These are phyloP conservation scores for Drosophila flavopinicola DNA, from an alignment of 2,888 invertebrate species.

Conservation along the genomic window DNA sequence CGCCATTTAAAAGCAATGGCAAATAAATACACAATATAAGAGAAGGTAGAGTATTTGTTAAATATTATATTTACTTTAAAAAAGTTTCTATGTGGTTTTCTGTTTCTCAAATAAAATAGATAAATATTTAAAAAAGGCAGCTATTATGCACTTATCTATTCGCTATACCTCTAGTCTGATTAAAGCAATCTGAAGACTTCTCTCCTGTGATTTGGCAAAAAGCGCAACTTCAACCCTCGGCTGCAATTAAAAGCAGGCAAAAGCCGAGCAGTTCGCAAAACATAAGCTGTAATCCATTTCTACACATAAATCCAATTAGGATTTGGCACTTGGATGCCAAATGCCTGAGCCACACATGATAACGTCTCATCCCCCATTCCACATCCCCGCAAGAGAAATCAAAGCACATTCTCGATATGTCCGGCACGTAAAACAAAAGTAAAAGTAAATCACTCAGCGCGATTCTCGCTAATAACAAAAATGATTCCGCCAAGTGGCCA, in stretches of 20 bases:
- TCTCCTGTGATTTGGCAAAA: slow-evolving; percentile 12
- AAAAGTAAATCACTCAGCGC: slow-evolving; percentile 81
- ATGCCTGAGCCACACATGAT: slow-evolving; percentile 58
- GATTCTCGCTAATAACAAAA: slow-evolving; percentile 82
- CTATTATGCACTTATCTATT: background rate
- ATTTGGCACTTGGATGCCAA: slow-evolving; percentile 64
- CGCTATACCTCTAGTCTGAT: slow-evolving; percentile 1
- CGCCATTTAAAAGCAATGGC: slow-evolving; percentile 18
- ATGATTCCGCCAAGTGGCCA: slow-evolving; percentile 69
- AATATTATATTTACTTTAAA: too few species aligned
- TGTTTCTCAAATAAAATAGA: too few species aligned
- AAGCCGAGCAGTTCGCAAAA: slow-evolving; percentile 46
- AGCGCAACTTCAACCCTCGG: slow-evolving; percentile 13
- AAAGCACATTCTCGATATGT: slow-evolving; percentile 49
- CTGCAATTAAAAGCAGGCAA: slow-evolving; percentile 65
- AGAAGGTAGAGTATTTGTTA: background rate
- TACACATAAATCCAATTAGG: slow-evolving; percentile 81
- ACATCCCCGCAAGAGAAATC: slow-evolving; percentile 50
- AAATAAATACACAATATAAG: background rate
- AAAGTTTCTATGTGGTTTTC: too few species aligned
- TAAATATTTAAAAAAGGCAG: too few species aligned
- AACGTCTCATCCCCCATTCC: slow-evolving; percentile 23
- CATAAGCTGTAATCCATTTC: slow-evolving; percentile 78
- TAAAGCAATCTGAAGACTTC: slow-evolving; percentile 10
- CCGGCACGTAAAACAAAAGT: slow-evolving; percentile 68